phyloP scores from a whole-genome alignment of 2,888 invertebrate genomes.

The Poecilobothrus nobilitatus region DNA sequence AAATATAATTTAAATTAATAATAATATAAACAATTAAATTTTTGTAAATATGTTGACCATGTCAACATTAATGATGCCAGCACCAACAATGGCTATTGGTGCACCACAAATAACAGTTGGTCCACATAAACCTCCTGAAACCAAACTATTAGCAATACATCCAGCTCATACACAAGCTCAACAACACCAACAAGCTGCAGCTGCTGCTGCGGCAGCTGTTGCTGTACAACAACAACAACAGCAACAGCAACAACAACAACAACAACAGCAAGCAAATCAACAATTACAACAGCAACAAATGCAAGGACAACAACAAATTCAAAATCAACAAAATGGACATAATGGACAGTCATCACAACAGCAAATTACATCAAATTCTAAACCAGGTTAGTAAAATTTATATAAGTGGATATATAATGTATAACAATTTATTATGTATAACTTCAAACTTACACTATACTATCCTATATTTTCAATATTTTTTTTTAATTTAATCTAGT shows the following conservation, averaged over 20 bases:
- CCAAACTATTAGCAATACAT: slow-evolving; percentile 44
- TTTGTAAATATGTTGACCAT: slow-evolving; percentile 42
- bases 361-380: slow-evolving; percentile 34
- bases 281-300: slow-evolving; percentile 30
- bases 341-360: slow-evolving; percentile 28
- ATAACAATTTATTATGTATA: no score
- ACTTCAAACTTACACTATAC: no score
- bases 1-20: slow-evolving; percentile 21
- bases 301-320: slow-evolving; percentile 27
- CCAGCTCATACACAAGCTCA: slow-evolving; percentile 33
- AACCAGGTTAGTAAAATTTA: slow-evolving; percentile 34
- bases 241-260: slow-evolving; percentile 32
- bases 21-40: slow-evolving; percentile 25
- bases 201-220: slow-evolving; percentile 30
- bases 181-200: slow-evolving; percentile 28
- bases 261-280: slow-evolving; percentile 26
- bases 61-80: slow-evolving; percentile 46
- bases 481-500: no score
- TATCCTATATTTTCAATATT: no score
- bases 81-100: slow-evolving; percentile 44
- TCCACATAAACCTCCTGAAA: slow-evolving; percentile 45
- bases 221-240: slow-evolving; percentile 31
- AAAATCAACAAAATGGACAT: slow-evolving; percentile 24
- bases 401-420: no score
- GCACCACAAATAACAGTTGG: slow-evolving; percentile 44